Conservation (phyloP, 2,797 vertebrate species). For the Enteromius trimaculatus region DNA sequence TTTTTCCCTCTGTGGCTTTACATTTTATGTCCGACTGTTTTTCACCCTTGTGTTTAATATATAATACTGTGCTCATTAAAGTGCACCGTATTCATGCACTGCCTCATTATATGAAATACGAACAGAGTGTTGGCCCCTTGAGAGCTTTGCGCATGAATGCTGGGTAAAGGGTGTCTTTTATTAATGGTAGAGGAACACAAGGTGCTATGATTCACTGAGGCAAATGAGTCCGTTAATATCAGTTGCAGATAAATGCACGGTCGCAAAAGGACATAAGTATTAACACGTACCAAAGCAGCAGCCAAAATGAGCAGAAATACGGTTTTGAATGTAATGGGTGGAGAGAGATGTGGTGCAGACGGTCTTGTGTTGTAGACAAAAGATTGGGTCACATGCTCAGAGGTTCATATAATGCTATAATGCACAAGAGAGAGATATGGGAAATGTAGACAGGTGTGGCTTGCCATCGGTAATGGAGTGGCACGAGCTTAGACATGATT, state of each 20-base stretch:
- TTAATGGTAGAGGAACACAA: slow-evolving; percentile 25
- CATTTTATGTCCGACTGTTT: slow-evolving; percentile 39
- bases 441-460: slow-evolving; percentile 30
- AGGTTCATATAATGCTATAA: slow-evolving; percentile 29
- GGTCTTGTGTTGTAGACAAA: slow-evolving; percentile 31
- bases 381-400: slow-evolving; percentile 16
- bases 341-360: background rate
- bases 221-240: slow-evolving; percentile 46
- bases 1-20: slow-evolving; percentile 19
- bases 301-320: slow-evolving; percentile 4
- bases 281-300: background rate
- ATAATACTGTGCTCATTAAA: slow-evolving; percentile 25
- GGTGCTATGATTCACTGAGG: slow-evolving; percentile 37
- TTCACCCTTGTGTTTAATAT: slow-evolving; percentile 13
- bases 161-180: slow-evolving; percentile 27
- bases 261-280: slow-evolving; percentile 24
- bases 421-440: slow-evolving; percentile 6
- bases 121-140: slow-evolving; percentile 42
- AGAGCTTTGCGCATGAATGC: slow-evolving; percentile 35
- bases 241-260: slow-evolving; percentile 10
- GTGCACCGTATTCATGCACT: slow-evolving; percentile 41
- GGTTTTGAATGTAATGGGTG: slow-evolving; percentile 16
- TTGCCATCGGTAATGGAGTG: background rate
- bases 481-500: slow-evolving; percentile 1
- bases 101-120: slow-evolving; percentile 47